phyloP scores from a whole-genome alignment of 2,888 invertebrate genomes.

The Epiblema foenella region DNA sequence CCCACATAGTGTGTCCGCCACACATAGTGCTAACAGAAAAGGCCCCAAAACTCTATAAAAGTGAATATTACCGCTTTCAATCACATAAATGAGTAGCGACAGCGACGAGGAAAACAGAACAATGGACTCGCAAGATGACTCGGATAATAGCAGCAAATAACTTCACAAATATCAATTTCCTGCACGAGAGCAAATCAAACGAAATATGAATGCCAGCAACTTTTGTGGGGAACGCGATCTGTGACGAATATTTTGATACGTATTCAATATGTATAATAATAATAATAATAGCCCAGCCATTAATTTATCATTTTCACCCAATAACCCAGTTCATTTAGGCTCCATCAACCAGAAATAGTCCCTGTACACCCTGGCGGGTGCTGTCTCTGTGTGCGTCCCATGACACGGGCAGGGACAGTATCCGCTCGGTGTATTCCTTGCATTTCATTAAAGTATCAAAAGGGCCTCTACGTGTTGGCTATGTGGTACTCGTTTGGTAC shows the following conservation, averaged over 20 bases:
- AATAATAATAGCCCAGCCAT: no score
- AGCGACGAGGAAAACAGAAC: constrained; percentile 25
- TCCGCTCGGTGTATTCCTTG: no score
- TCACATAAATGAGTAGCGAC: constrained; percentile 27
- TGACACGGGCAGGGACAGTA: no score
- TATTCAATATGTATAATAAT: no score
- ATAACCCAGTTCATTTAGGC: no score
- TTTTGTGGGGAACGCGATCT: background rate
- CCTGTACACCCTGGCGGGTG: no score
- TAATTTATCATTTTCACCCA: no score
- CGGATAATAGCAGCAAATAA: constrained; percentile 14
- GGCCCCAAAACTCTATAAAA: constrained; percentile 1
- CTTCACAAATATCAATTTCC: constrained; percentile 26
- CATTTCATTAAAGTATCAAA: no score
- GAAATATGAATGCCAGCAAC: constrained; percentile 3
- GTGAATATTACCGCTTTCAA: constrained; percentile 17
- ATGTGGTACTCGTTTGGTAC: no score
- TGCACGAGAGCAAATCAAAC: background rate
- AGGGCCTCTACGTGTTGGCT: no score
- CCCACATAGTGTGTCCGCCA: background rate
- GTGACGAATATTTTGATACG: background rate
- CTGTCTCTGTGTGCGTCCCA: no score
- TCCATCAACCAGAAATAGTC: no score
- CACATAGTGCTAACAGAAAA: background rate
- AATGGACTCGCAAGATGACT: constrained; percentile 14